A percentile compares a stretch with the other conserved stretches of the same genome.
phyloP scores from a whole-genome alignment of 2,888 invertebrate genomes.

The Orthonevra nobilis region DNA sequence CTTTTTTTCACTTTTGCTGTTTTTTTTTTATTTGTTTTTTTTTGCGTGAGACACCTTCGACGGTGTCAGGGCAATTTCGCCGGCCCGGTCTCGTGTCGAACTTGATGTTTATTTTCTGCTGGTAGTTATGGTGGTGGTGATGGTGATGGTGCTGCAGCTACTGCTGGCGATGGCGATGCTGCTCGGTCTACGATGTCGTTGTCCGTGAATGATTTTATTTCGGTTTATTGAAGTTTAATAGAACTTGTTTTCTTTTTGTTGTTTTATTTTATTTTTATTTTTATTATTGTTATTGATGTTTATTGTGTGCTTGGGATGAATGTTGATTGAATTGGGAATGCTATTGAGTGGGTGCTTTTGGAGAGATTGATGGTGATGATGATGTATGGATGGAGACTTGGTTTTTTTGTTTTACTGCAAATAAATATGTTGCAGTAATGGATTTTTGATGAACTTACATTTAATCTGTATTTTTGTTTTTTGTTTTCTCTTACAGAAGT shows the following conservation, averaged over 20 bases:
- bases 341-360: constrained; percentile 38
- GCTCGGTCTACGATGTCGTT: constrained; percentile 23
- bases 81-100: constrained; percentile 70
- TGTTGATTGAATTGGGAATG: constrained; percentile 45
- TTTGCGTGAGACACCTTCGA: constrained; percentile 61
- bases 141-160: too few species aligned
- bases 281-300: constrained; percentile 38
- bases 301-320: constrained; percentile 20
- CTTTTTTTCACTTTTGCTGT: too few species aligned
- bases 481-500: constrained; percentile 46
- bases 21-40: constrained; percentile 15
- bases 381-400: constrained; percentile 17
- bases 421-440: constrained; percentile 20
- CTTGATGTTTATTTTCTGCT: constrained; percentile 62
- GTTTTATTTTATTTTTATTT: constrained; percentile 34
- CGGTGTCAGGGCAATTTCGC: constrained; percentile 66
- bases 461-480: not conserved
- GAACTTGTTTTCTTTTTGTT: constrained; percentile 55
- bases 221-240: constrained; percentile 61
- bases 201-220: constrained; percentile 64
- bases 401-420: constrained; percentile 17
- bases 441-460: constrained; percentile 52
- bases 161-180: not conserved
- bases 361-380: constrained; percentile 45
- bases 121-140: too few species aligned